phyloP scores from a whole-genome alignment of 2,113 vertebrate species.

The Myotis yumanensis region DNA sequence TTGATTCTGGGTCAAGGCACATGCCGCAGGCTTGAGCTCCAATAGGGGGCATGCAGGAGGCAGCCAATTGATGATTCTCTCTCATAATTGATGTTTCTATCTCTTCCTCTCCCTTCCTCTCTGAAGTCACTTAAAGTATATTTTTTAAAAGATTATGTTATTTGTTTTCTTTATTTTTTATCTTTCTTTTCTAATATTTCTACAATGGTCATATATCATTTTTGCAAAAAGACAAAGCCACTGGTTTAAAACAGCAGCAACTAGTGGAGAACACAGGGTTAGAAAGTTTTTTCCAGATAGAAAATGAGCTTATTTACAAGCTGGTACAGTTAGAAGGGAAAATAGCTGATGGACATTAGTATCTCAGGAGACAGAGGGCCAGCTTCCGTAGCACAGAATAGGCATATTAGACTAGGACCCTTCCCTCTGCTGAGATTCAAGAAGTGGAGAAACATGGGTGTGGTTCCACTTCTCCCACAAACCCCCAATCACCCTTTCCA shows the following conservation, averaged over 20 bases:
- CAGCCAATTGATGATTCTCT: not conserved
- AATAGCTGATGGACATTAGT: not conserved
- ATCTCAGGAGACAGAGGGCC: not conserved
- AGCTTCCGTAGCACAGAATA: not conserved
- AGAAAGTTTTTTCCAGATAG: not conserved
- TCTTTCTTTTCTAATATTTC: slow-evolving; percentile 39
- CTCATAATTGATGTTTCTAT: not conserved
- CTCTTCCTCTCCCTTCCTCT: not conserved
- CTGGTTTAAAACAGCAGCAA: not conserved
- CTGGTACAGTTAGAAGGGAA: not conserved
- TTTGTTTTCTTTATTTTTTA: slow-evolving; percentile 19
- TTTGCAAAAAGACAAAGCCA: slow-evolving; percentile 7
- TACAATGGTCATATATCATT: not conserved
- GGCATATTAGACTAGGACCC: not conserved
- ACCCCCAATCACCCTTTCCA: not conserved
- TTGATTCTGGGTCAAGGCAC: not conserved
- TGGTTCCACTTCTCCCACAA: not conserved
- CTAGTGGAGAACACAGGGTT: not conserved
- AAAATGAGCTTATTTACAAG: not conserved
- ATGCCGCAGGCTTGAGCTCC: not conserved
- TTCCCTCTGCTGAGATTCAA: not conserved
- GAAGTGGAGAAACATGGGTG: not conserved
- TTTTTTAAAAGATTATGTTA: not conserved
- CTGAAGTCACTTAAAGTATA: no score
- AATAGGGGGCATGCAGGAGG: not conserved